These are phyloP conservation scores for Urophycis tenuis DNA, from an alignment of 2,797 vertebrate species.

Conservation along the genomic window DNA sequence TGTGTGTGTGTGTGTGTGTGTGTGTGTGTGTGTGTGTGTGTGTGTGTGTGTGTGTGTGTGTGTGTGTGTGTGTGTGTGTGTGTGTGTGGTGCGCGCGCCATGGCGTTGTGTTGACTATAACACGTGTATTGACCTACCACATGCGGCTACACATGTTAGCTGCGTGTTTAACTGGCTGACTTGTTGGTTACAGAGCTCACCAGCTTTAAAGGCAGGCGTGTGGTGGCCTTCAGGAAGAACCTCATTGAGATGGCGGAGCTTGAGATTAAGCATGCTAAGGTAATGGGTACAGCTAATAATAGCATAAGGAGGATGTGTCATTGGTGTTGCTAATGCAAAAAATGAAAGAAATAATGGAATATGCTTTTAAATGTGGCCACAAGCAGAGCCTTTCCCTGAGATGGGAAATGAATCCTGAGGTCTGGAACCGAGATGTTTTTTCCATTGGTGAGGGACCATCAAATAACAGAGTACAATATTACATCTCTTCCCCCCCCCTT, in stretches of 20 bases:
- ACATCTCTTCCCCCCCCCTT: conserved; percentile 12
- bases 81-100: too few relatives aligned
- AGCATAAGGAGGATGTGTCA: background rate
- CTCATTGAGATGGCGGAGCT: conserved; percentile 95
- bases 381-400: background rate
- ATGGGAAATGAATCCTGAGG: background rate
- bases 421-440: background rate
- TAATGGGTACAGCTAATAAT: conserved; percentile 41
- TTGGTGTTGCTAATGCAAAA: background rate
- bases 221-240: conserved; percentile 93
- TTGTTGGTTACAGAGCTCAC: conserved; percentile 74
- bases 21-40: background rate
- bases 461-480: background rate
- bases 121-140: background rate
- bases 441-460: background rate
- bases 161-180: conserved; percentile 1
- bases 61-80: too few relatives aligned
- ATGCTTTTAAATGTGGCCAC: background rate
- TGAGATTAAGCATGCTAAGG: conserved; percentile 97
- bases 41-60: background rate
- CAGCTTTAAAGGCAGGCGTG: conserved; percentile 87
- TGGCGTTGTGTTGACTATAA: background rate
- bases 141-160: background rate
- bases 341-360: background rate
- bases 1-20: background rate